phyloP scores from a whole-genome alignment of 92 coral and sea anemone species.

The Parazoanthus swiftii region DNA sequence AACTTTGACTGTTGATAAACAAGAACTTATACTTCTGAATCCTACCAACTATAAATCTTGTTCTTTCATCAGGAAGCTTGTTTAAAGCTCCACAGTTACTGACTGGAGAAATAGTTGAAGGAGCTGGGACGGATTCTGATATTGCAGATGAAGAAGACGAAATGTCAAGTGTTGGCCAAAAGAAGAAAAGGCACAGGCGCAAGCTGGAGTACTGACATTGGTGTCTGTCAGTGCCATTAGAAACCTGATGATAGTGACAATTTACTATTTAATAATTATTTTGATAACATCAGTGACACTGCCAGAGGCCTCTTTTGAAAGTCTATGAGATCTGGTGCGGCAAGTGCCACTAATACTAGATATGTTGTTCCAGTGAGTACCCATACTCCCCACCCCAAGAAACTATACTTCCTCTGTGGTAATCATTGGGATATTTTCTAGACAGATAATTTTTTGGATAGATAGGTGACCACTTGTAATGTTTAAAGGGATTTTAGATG shows the following conservation, averaged over 20 bases:
- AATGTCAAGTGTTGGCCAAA: constrained; percentile 90
- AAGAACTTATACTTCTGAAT: no score
- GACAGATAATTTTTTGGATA: no score
- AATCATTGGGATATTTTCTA: no score
- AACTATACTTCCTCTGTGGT: no score
- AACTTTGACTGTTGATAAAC: no score
- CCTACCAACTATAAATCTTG: not conserved
- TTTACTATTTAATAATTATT: not conserved
- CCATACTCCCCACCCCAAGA: not conserved
- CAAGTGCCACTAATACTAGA: not conserved
- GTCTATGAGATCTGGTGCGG: not conserved
- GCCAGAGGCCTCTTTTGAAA: constrained; percentile 7
- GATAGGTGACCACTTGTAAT: no score
- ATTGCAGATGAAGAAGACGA: constrained; percentile 92
- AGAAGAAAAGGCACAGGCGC: constrained; percentile 89
- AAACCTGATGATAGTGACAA: not conserved
- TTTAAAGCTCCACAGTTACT: constrained; percentile 57
- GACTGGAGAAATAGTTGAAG: constrained; percentile 47
- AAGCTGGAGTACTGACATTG: constrained; percentile 61
- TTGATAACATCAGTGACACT: not conserved
- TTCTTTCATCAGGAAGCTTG: constrained; percentile 15
- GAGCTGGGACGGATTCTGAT: constrained; percentile 71
- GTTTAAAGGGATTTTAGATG: no score
- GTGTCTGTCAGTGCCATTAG: constrained; percentile 16
- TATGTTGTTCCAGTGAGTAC: not conserved